Base-by-base conservation (phyloP, 2,888 invertebrate genomes). In the Sphaeridia pumilis region DNA sequence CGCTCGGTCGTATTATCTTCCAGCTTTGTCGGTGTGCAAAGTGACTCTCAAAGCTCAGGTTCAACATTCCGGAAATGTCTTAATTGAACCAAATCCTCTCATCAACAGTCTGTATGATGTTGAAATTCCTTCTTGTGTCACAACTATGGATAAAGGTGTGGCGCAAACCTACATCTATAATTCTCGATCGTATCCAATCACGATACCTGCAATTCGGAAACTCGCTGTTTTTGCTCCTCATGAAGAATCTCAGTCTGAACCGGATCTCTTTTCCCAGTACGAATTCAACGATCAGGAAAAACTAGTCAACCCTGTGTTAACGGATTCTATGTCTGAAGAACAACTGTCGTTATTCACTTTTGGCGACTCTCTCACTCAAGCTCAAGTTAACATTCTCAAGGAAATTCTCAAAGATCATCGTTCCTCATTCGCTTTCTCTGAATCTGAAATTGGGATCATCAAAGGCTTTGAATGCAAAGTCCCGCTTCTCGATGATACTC, bases 351-450 rank as follows among this genome's bases (percentile, higher is more conserved):
- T 38, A 5, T 38, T 38, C 38, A 38, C 38, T 5, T 38, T 38
- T 17, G 38, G 38, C 17, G 38, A 38, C 5, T 38, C 7, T 17
- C 38, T 17, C 7, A 17, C 38, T 7, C 17, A 38, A 38, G 20
- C 12, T 38, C 38, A 38, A 17, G 20, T 38, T 38, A 17, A 14
- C 20, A 14, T 17, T 14, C 38, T 38, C 12, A 38, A 38, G 20
- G 10, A 38, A 38, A 17, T 41, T 5, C 35, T 48, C 22, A 2
- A 5, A 7, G 14, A 2, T 3, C 14, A 35, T 17, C 25, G 41
- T n/a, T n/a, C 17, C 2, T 38, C 48, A 17, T 48, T 48, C 27
- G 41, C 48, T 2, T 48, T 38, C 21, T 12, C 35, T 22, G 48
- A 48, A 35, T 3, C 10, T 10, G 48, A 48, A 17, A 17, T 48